Conservation (phyloP, 1,140 invertebrate genomes). For the Thrips palmi region DNA sequence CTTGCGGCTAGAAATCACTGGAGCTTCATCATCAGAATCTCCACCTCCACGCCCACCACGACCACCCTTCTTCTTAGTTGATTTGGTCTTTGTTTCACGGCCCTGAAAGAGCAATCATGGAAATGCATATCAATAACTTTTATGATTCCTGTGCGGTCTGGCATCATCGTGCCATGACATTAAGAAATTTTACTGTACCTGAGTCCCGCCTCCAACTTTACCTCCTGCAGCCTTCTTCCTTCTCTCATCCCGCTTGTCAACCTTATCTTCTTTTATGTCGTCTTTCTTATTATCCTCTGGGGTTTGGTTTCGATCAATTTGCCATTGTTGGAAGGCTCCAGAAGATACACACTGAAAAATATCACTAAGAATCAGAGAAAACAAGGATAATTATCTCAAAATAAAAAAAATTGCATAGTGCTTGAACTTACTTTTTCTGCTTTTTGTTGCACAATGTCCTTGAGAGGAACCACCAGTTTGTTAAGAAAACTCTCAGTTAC, state of each 20-base stretch:
- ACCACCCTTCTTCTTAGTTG: constrained; percentile 60
- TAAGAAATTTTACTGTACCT: constrained; percentile 23
- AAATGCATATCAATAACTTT: not conserved
- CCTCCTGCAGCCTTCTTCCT: constrained; percentile 70
- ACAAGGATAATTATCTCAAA: not conserved
- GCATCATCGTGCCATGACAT: not conserved
- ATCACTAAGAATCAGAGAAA: not conserved
- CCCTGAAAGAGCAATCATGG: constrained; percentile 37
- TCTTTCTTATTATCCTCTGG: constrained; percentile 23
- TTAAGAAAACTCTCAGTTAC: constrained; percentile 42
- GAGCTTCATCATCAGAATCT: constrained; percentile 31
- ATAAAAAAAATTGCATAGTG: too few relatives aligned
- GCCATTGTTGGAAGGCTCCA: constrained; percentile 18
- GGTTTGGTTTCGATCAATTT: constrained; percentile 22
- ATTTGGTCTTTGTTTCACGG: constrained; percentile 87
- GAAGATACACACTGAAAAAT: constrained; percentile 16
- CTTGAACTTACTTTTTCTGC: constrained; percentile 38
- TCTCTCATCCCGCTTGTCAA: constrained; percentile 67
- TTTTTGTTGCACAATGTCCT: constrained; percentile 44
- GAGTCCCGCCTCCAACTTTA: constrained; percentile 74
- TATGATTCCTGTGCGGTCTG: not conserved
- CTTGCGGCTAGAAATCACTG: too few relatives aligned
- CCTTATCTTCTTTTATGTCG: constrained; percentile 33
- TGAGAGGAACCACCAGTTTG: constrained; percentile 45
- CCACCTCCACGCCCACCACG: constrained; percentile 28